Evolutionary conservation across 2,113 vertebrate genomes (phyloP), one percentile per base, ranked within the genome.

Genomic region (Mormyrus lacerda): DNA sequence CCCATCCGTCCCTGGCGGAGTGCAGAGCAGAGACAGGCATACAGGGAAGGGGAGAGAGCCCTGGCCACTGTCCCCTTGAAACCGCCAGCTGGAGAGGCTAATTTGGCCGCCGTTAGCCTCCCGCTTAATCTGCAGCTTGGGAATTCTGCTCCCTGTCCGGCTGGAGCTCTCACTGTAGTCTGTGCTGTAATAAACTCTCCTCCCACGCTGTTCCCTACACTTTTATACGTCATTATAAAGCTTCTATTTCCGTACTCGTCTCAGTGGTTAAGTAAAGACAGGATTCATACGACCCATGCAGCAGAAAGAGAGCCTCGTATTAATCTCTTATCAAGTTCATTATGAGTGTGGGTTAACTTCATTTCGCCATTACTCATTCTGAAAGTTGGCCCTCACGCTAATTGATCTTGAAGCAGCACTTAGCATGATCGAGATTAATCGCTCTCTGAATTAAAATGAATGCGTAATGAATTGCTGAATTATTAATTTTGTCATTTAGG

Each of bases 401-500:
- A 90, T 89, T 89, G 79, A 90, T 90, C 89, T 89, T 47, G 44
- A 90, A 84, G 82, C 79, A 13, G 88, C 88, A 89, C 53, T 90
- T 79, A 84, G 53, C 65, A 48, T 35, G 21, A 69, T 88, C 76
- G 82, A 61, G 88, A 89, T 88, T 88, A 51, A 91, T 89, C 86
- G 87, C 50, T 83, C 45, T 86, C 85, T 39, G 31, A 45, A 90
- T 91, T 58, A 89, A 83, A 90, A 89, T 89, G 53, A 84, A 90
- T 87, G 47, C 35, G 61, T 87, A 88, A 89, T 89, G 44, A 90
- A 91, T 90, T 47, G 76, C 86, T 90, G 42, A 88, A 79, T 87
- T 90, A 90, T 90, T 90, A 92, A 92, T 88, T 82, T 61, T 89
- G 58, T 45, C 88, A 89, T 87, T 89, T 50, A 85, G 27, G 45